Base-by-base conservation (phyloP, 2,797 vertebrate species). In the Petrocephalus sullivani region DNA sequence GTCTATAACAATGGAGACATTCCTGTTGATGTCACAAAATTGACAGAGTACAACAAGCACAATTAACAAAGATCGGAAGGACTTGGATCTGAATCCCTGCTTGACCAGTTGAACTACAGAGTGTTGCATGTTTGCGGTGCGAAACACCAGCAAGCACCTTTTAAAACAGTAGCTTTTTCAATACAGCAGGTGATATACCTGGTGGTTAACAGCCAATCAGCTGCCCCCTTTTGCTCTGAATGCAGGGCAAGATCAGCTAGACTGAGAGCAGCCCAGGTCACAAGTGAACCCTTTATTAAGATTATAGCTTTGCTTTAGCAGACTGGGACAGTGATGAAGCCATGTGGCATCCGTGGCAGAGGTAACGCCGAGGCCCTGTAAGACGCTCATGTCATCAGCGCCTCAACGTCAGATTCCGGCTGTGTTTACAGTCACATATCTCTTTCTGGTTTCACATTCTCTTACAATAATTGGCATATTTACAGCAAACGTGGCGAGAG, bases 401-500 rank as follows among this genome's bases (percentile, higher is more conserved):
- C 4, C 12, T 1, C 28, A 19, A 16, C 4, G 33, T 86, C 84
- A 57, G 56, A 37, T 54, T 37, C 56, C 51, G 12, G 37, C 21
- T 4, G 9, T 54, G 51, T 23, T 86, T 57, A 58, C 56, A 19
- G 23, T 57, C 14, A 53, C 16, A 4, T 6, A 33, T 10, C 84
- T 85, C 54, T 57, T 12, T 84, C 51, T 84, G 49, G 28, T 56
- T 86, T 58, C 23, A 19, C 8, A 84, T 49, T 19, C 14, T 41
- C 16, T 86, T 86, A 60, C 84, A 86, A 58, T 58, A 86, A 58
- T 41, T 58, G 84, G 53, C 56, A 28, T 28, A 54, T 86, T 86
- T 86, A 41, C 84, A 57, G 56, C 84, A 86, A 84, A 5, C 4
- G 9, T 21, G 51, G 51, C 21, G 16, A n/a, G 28, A 41, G 41